Evolutionary conservation across 2,888 invertebrate species (phyloP).

Genomic region (Tenthredo livida): DNA sequence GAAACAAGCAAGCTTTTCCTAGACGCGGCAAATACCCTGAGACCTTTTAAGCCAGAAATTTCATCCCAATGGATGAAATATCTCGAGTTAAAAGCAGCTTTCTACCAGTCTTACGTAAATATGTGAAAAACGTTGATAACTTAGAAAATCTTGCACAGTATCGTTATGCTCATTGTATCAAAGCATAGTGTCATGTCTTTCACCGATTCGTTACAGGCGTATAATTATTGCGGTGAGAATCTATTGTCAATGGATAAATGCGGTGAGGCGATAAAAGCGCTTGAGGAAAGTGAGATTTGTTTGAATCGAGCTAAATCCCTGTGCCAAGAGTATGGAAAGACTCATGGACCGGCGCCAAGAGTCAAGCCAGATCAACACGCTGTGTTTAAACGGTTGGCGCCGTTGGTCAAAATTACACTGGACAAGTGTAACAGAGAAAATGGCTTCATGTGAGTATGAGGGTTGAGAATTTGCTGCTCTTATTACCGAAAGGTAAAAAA

Average conservation of each 20-base stretch:
- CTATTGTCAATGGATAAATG: constrained; percentile 82
- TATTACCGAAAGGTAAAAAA: background rate
- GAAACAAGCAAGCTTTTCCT: constrained; percentile 82
- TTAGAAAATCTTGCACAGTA: constrained; percentile 1
- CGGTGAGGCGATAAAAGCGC: constrained; percentile 82
- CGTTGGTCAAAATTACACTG: constrained; percentile 80
- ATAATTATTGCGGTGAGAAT: constrained; percentile 82
- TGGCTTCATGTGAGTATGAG: constrained; percentile 81
- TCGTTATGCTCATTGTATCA: background rate
- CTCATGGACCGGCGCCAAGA: constrained; percentile 81
- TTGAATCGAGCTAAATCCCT: constrained; percentile 79
- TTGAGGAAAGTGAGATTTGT: constrained; percentile 80
- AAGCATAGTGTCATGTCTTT: background rate
- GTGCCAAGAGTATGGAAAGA: constrained; percentile 81
- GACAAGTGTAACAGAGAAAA: constrained; percentile 85
- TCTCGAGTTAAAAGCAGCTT: constrained; percentile 81
- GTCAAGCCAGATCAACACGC: constrained; percentile 82
- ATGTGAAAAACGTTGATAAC: background rate
- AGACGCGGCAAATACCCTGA: constrained; percentile 80
- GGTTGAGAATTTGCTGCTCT: background rate
- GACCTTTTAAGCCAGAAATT: constrained; percentile 78
- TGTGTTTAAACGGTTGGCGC: constrained; percentile 82
- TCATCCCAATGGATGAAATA: constrained; percentile 82
- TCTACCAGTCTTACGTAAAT: constrained; percentile 82
- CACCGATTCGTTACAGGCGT: constrained; percentile 77